Evolutionary conservation across 2,113 vertebrate genomes (phyloP), one percentile per base, ranked within the genome.

Genomic region (Stercorarius parasiticus): DNA sequence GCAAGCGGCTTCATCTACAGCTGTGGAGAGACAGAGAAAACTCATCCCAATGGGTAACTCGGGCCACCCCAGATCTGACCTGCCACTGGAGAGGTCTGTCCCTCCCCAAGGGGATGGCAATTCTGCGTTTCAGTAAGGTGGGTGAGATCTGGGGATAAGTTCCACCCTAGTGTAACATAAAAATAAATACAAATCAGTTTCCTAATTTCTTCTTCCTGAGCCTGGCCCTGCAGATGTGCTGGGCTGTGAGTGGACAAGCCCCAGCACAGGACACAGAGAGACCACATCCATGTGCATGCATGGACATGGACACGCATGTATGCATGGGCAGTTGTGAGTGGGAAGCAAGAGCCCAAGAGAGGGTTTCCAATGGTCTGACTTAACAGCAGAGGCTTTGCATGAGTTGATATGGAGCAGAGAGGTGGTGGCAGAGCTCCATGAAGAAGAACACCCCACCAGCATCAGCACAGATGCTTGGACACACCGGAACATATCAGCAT

Each of bases 241-340:
- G 58, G 20, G 29, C 42, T 64, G 27, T 4, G 56, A 53, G 29
- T 40, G 65, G 15, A 15, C 30, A 43, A 36, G 27, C 20, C 11
- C 32, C 8, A 4, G 6, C 17, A 6, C 1, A 27, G 36, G 55
- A 19, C 34, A 25, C 26, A 59, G 45, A 45, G 16, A 32, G 9
- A 20, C 53, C 27, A 1, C 6, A 7, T 5, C n/a, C 43, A 2
- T 0, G 9, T 21, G 15, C 19, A 6, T 1, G 15, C 26, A 7
- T 0, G 12, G 67, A 5, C 29, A 27, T 5, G 49, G 53, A 19
- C 19, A 11, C 0, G 2, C 32, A 40, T 1, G 18, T 15, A 10
- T 0, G 3, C 30, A 40, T 1, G 23, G 42, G 14, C 22, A 43
- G 43, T 6, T 49, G 1, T 53, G 30, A 74, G 55, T 10, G 10